Base-by-base conservation (phyloP, 2,113 vertebrate species). In the Xyrauchen texanus region DNA sequence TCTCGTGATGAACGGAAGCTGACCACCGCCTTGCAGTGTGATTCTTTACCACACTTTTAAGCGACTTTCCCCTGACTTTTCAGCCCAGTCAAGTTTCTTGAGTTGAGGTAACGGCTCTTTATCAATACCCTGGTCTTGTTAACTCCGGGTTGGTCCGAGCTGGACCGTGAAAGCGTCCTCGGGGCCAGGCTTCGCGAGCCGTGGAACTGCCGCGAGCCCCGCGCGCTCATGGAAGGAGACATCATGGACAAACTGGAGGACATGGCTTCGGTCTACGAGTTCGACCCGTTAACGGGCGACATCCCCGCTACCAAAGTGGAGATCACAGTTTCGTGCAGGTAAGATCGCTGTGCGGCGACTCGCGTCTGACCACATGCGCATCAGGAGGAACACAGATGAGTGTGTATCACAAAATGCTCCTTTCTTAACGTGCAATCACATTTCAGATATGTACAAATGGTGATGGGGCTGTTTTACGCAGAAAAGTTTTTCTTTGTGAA, bases 311-410 rank as follows among this genome's bases (percentile, higher is more conserved):
- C 96, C 78, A 96, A 96, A 88, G 96, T 98, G 88, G 96, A 98
- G 86, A 92, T 98, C 88, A 97, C 96, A 42, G 96, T 97, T 77
- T 97, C 96, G 58, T 97, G 96, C 95, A 96, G 96, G 96, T 93
- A 90, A 89, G 92, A 64, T 34, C 21, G 3, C 21, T 34, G 21
- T 34, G 21, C 21, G 1, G 21, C 21, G 16, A 34, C 21, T 34
- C 21, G 21, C 21, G 21, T 34, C 21, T 34, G 70, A 47, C 44
- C 47, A 8, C 55, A 9, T 16, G 21, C 49, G n/a, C 65, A 16
- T 44, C 7, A 46, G 21, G 21, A 42, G n/a, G 5, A n/a, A 2
- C 55, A 12, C 21, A 1, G 21, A 34, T 34, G 21, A 34, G 3
- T 34, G 21, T 34, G 21, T 34, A 34, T 34, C 21, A 34, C 21